Conservation (phyloP, 1,140 invertebrate genomes). For the Oryctes rhinoceros region DNA sequence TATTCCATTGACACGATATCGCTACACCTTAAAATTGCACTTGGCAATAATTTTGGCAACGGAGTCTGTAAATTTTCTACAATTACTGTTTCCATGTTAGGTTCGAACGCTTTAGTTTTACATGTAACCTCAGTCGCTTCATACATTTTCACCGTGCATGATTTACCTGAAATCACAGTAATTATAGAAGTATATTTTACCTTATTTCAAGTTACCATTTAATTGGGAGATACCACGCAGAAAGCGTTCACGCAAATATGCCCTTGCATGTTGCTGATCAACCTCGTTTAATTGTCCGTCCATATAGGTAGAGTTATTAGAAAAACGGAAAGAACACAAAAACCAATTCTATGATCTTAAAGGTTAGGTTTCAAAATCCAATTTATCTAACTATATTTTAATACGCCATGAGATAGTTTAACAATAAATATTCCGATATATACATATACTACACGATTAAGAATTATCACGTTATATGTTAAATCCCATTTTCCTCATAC, state of each 20-base stretch:
- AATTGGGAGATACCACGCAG: constrained; percentile 51
- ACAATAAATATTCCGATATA: constrained; percentile 34
- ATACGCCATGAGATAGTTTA: constrained; percentile 20
- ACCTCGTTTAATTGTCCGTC: background rate
- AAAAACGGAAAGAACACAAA: background rate
- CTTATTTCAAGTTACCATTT: constrained; percentile 46
- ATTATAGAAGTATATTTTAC: constrained; percentile 38
- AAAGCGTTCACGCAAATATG: constrained; percentile 55
- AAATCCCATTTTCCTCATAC: constrained; percentile 95
- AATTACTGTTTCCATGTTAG: constrained; percentile 53
- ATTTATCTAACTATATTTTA: background rate
- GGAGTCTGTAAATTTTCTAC: constrained; percentile 54
- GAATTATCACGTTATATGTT: constrained; percentile 73
- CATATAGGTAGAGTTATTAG: background rate
- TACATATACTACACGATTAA: constrained; percentile 20
- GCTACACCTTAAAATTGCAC: constrained; percentile 51
- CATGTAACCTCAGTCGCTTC: constrained; percentile 51
- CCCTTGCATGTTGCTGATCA: constrained; percentile 32
- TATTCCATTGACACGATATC: constrained; percentile 53
- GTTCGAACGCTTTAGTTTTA: constrained; percentile 52
- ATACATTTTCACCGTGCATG: constrained; percentile 52
- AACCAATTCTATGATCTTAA: background rate
- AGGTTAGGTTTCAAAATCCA: constrained; percentile 1
- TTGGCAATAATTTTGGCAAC: constrained; percentile 43
- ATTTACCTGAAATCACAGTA: constrained; percentile 42